Conservation (phyloP, 2,888 invertebrate species). For the Hipparchia sbordonii region DNA sequence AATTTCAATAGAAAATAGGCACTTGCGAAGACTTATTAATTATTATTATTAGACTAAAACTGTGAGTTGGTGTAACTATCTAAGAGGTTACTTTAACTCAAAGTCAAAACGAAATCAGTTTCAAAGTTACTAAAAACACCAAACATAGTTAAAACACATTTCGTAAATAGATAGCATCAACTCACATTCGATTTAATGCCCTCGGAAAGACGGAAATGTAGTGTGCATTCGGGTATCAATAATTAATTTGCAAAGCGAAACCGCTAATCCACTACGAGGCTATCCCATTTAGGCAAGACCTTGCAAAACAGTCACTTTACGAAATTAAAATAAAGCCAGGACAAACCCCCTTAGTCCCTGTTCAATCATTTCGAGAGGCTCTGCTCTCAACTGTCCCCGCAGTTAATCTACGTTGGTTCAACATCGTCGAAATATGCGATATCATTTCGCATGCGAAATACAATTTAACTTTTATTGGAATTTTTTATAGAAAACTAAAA, state of each 20-base stretch:
- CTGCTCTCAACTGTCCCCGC: slow-evolving; percentile 68
- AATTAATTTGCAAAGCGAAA: slow-evolving; percentile 41
- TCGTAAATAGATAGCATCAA: slow-evolving; percentile 8
- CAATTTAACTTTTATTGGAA: slow-evolving; percentile 1
- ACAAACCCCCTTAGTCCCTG: slow-evolving; percentile 76
- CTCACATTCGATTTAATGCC: slow-evolving; percentile 17
- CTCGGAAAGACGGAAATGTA: slow-evolving; percentile 28
- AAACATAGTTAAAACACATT: slow-evolving; percentile 12
- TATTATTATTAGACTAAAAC: no score
- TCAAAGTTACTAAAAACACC: not conserved
- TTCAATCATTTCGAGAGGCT: slow-evolving; percentile 79
- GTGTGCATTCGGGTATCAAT: slow-evolving; percentile 38
- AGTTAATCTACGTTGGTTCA: slow-evolving; percentile 59
- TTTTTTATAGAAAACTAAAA: not conserved
- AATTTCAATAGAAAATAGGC: no score
- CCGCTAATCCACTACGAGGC: slow-evolving; percentile 53
- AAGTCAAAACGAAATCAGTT: not conserved
- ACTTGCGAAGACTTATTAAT: no score
- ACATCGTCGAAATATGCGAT: slow-evolving; percentile 56
- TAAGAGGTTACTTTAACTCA: not conserved
- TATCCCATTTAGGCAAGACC: slow-evolving; percentile 58
- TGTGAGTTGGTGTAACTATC: no score
- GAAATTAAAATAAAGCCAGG: slow-evolving; percentile 78
- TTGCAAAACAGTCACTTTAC: slow-evolving; percentile 79
- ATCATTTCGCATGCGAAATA: slow-evolving; percentile 46